phyloP scores from a whole-genome alignment of 1,140 invertebrate genomes.

The Papilio dardanus region DNA sequence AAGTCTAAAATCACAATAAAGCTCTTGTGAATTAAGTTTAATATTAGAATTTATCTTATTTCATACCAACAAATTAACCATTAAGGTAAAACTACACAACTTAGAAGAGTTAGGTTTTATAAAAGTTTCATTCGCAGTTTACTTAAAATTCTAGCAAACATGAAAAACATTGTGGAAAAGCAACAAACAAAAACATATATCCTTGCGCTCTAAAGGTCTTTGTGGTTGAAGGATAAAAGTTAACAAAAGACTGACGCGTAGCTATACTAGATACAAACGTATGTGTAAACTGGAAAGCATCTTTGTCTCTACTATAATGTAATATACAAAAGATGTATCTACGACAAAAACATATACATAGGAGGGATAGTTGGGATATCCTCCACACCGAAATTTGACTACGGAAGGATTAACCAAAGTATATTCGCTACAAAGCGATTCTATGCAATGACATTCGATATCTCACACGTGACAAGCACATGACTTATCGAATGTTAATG shows the following conservation, averaged over 20 bases:
- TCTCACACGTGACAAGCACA: too few relatives aligned
- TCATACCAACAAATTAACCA: background rate
- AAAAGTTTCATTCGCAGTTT: background rate
- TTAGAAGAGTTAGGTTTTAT: background rate
- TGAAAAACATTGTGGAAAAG: background rate
- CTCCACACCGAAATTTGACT: too few relatives aligned
- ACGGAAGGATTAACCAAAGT: too few relatives aligned
- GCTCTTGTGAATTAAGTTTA: background rate
- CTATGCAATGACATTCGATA: too few relatives aligned
- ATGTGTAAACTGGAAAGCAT: background rate
- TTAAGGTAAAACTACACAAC: background rate
- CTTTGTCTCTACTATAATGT: background rate
- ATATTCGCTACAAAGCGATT: too few relatives aligned
- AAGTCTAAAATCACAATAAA: background rate
- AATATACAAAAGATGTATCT: background rate
- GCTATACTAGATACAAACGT: background rate
- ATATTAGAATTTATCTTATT: too few relatives aligned
- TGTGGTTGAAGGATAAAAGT: conserved; percentile 22
- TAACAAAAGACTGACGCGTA: conserved; percentile 25
- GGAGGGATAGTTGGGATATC: too few relatives aligned
- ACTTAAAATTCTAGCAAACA: background rate
- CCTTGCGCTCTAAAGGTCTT: conserved; percentile 19
- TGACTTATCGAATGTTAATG: too few relatives aligned
- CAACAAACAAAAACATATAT: background rate
- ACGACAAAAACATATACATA: too few relatives aligned